A percentile compares a stretch with the other conserved stretches of the same genome.
Conservation (phyloP, 1,140 invertebrate genomes). For the Neodiprion virginianus region DNA sequence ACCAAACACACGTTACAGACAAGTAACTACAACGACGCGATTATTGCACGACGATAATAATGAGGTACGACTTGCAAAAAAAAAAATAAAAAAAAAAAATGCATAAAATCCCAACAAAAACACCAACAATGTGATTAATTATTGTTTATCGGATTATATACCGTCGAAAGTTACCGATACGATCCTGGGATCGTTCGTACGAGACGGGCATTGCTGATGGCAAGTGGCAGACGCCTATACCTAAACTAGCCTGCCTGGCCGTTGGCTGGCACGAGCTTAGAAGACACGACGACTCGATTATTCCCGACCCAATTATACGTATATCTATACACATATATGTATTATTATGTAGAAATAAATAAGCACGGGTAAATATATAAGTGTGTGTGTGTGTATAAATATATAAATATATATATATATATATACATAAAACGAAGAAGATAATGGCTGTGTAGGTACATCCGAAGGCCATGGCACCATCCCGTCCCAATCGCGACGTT, state of each 20-base stretch:
- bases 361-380: too few species aligned
- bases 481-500: conserved; percentile 24
- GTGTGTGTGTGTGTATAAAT: too few species aligned
- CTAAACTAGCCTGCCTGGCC: too few species aligned
- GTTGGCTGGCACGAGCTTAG: conserved; percentile 27
- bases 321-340: conserved; percentile 29
- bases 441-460: neutral
- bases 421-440: neutral
- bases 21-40: too few species aligned
- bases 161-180: conserved; percentile 43
- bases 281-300: conserved; percentile 31
- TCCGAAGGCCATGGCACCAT: conserved; percentile 51
- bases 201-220: conserved; percentile 32
- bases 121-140: neutral
- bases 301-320: conserved; percentile 36
- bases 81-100: neutral
- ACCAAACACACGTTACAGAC: too few species aligned
- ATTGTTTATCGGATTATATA: conserved; percentile 12
- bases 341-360: too few species aligned
- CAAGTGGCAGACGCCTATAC: conserved; percentile 9
- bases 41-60: too few species aligned
- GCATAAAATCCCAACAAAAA: too few species aligned
- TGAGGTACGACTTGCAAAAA: too few species aligned
- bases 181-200: conserved; percentile 40
- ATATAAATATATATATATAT: neutral